Conservation (phyloP, 2,888 invertebrate genomes). For the Chrysolina oricalcia region DNA sequence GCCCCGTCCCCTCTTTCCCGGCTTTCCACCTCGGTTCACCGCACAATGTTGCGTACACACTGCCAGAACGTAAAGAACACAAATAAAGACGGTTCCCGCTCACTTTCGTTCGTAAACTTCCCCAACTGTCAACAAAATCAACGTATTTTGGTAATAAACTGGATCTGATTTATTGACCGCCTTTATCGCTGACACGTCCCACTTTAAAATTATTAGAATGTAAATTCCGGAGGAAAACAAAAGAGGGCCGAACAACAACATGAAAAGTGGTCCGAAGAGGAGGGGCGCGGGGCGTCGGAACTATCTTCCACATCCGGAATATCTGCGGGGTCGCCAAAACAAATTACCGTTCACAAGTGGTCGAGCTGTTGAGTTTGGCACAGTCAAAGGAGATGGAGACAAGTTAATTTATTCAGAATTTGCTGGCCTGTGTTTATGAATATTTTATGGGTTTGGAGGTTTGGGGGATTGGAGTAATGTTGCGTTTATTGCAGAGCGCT, state of each 20-base stretch:
- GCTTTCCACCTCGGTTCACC: background rate
- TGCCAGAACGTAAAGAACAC: background rate
- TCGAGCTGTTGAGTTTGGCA: conserved; percentile 43
- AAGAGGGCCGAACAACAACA: conserved; percentile 14
- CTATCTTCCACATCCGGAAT: conserved; percentile 17
- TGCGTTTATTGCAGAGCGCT: conserved; percentile 36
- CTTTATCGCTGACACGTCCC: conserved; percentile 8
- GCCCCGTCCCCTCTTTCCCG: no score
- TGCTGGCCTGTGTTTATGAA: conserved; percentile 49
- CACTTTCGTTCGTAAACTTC: background rate
- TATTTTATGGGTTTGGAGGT: conserved; percentile 46
- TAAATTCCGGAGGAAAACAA: conserved; percentile 13
- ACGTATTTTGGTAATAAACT: conserved; percentile 9
- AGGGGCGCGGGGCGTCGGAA: conserved; percentile 14
- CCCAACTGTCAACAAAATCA: conserved; percentile 9
- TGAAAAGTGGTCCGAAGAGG: conserved; percentile 2
- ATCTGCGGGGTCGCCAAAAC: conserved; percentile 17
- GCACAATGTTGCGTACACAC: background rate
- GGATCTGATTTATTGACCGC: background rate
- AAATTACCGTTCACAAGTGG: conserved; percentile 40
- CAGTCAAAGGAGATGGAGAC: conserved; percentile 43
- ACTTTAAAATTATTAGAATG: conserved; percentile 13
- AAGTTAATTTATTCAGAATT: conserved; percentile 49
- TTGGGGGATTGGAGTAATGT: conserved; percentile 39
- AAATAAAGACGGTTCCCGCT: background rate